A percentile compares a stretch with the other conserved stretches of the same genome.
Conservation (phyloP, 2,113 vertebrate species). For the Castor canadensis region DNA sequence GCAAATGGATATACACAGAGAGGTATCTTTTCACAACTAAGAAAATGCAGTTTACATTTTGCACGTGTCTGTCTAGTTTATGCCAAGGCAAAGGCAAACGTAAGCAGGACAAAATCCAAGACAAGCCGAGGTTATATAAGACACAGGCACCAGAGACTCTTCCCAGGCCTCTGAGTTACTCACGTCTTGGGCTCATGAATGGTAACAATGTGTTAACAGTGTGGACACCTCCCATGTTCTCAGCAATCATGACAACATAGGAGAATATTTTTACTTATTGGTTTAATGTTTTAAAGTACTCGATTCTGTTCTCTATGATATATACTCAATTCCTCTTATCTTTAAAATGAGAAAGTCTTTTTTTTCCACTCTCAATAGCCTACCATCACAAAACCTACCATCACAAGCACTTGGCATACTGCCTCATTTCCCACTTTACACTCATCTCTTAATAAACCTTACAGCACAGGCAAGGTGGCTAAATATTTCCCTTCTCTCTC, state of each 20-base stretch:
- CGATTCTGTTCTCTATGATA: neutral
- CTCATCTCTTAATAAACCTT: neutral
- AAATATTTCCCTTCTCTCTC: neutral
- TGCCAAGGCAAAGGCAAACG: neutral
- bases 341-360: constrained; percentile 39
- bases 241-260: neutral
- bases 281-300: neutral
- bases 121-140: neutral
- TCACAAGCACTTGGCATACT: too few relatives aligned
- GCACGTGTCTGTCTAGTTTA: neutral
- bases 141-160: neutral
- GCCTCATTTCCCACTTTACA: neutral
- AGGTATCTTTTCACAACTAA: neutral
- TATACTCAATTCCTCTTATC: neutral
- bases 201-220: neutral
- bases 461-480: neutral
- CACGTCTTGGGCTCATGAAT: fast-evolving
- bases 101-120: neutral
- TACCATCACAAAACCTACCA: neutral
- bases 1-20: neutral
- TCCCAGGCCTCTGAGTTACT: neutral
- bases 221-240: neutral
- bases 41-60: neutral
- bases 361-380: neutral
- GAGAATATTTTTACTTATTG: constrained; percentile 3